These are phyloP conservation scores for Gisinianus flammeolus DNA, from an alignment of 2,888 invertebrate species.

Conservation along the genomic window DNA sequence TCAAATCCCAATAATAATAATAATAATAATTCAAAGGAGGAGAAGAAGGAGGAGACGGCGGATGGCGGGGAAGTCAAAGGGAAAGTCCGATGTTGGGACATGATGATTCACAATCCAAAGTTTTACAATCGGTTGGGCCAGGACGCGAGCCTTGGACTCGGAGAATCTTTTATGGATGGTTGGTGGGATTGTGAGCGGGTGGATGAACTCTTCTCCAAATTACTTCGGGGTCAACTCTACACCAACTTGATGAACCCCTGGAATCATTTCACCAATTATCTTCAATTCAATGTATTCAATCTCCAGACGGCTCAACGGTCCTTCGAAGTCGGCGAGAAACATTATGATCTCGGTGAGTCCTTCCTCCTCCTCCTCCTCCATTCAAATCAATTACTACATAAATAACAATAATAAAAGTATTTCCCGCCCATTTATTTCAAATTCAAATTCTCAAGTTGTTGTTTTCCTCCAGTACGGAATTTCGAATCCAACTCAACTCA, in stretches of 20 bases:
- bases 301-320: neutral
- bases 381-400: too few species aligned
- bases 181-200: conserved; percentile 41
- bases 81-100: too few species aligned
- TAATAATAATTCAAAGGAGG: too few species aligned
- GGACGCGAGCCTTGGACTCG: conserved; percentile 34
- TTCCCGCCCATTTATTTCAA: too few species aligned
- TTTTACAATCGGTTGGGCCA: conserved; percentile 32
- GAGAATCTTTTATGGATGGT: conserved; percentile 44
- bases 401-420: too few species aligned
- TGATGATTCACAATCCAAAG: conserved; percentile 26
- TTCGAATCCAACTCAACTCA: too few species aligned
- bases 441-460: too few species aligned
- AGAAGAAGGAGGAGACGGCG: too few species aligned
- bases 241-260: neutral
- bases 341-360: neutral
- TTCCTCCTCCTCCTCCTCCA: too few species aligned
- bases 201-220: conserved; percentile 32
- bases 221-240: neutral
- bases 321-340: neutral
- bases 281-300: conserved; percentile 1
- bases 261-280: neutral
- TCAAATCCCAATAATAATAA: too few species aligned
- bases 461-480: too few species aligned
- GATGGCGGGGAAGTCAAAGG: too few species aligned